A percentile compares a stretch with the other conserved stretches of the same genome.
These are phyloP conservation scores for Drosophila yakuba DNA, from an alignment of 1,140 invertebrate species.

Conservation along the genomic window DNA sequence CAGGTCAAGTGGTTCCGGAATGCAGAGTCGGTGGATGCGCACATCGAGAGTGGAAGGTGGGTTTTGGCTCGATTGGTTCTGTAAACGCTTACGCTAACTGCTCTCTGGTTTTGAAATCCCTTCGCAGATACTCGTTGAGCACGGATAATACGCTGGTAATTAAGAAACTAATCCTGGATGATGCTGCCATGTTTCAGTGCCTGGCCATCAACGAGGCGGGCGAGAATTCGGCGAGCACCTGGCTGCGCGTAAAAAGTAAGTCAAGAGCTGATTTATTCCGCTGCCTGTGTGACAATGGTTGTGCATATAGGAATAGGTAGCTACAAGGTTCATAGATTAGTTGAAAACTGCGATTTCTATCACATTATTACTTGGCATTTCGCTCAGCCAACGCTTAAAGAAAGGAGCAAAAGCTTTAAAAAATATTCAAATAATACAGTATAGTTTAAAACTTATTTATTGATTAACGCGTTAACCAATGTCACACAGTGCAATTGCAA, in stretches of 20 bases:
- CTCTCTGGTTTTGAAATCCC: background rate
- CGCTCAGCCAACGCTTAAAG: too few species aligned
- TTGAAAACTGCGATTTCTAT: too few species aligned
- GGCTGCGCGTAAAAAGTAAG: slow-evolving; percentile 98
- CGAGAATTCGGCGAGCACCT: slow-evolving; percentile 94
- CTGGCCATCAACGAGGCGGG: slow-evolving; percentile 95
- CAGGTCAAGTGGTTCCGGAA: slow-evolving; percentile 93
- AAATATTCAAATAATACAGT: too few species aligned
- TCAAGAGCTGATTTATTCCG: slow-evolving; percentile 62
- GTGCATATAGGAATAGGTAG: background rate
- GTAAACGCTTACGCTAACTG: background rate
- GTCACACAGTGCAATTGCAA: background rate
- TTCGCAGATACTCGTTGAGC: slow-evolving; percentile 77
- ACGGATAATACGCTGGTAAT: slow-evolving; percentile 94
- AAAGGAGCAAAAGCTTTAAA: background rate
- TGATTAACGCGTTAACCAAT: background rate
- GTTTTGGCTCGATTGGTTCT: slow-evolving; percentile 29
- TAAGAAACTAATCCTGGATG: slow-evolving; percentile 92
- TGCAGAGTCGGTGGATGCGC: slow-evolving; percentile 86
- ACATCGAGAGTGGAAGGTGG: slow-evolving; percentile 83
- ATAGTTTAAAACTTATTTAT: too few species aligned
- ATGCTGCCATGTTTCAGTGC: slow-evolving; percentile 98
- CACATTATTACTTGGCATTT: background rate
- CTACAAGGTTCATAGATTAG: too few species aligned
- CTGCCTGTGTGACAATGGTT: slow-evolving; percentile 7